Conservation (phyloP, 2,113 vertebrate genomes). For the Calyptomena viridis region DNA sequence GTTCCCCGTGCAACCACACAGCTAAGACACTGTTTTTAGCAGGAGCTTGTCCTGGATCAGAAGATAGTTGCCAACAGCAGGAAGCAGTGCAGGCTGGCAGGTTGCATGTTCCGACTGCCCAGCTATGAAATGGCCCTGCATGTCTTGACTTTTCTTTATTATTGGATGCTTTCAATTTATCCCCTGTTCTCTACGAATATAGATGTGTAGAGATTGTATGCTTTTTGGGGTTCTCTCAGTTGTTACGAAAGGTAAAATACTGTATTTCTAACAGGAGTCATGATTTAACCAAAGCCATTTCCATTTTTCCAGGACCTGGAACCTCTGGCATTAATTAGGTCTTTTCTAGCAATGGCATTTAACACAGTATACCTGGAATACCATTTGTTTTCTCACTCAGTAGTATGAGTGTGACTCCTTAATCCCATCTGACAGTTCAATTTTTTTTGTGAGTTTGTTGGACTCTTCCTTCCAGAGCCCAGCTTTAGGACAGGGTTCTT, state of each 20-base stretch:
- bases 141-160: neutral
- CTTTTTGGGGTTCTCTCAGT: neutral
- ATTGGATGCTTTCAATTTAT: neutral
- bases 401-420: neutral
- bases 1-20: neutral
- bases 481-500: neutral
- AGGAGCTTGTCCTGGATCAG: neutral
- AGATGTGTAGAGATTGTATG: neutral
- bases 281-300: neutral
- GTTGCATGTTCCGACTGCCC: neutral
- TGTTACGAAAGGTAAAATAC: neutral
- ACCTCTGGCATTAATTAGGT: neutral
- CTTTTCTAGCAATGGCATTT: neutral
- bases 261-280: neutral
- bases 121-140: neutral
- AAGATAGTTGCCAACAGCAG: neutral
- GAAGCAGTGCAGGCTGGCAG: neutral
- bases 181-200: neutral
- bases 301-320: neutral
- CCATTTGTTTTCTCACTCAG: neutral
- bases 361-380: neutral
- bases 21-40: neutral
- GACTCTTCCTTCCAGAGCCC: neutral
- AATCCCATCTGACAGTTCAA: neutral
- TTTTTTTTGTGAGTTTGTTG: neutral